phyloP scores from a whole-genome alignment of 2,797 vertebrate species.

The Tympanoctomys barrerae region DNA sequence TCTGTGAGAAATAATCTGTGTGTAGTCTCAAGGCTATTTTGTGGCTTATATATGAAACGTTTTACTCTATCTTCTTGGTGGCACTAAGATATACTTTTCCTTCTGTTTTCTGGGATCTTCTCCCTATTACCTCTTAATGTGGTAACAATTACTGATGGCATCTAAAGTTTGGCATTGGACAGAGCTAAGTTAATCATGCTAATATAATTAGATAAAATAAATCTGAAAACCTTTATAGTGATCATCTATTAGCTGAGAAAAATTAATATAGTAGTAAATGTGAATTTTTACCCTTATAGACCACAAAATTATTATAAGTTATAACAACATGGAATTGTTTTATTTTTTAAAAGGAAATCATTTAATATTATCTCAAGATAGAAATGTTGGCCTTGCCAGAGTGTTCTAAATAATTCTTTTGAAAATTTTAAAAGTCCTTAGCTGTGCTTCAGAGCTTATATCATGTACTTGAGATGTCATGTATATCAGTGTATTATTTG shows the following conservation, averaged over 20 bases:
- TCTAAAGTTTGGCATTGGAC: neutral
- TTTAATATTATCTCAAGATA: conserved; percentile 55
- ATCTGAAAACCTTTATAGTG: neutral
- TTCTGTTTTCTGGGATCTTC: conserved; percentile 12
- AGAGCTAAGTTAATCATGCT: conserved; percentile 37
- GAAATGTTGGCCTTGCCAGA: conserved; percentile 41
- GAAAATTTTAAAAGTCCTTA: conserved; percentile 31
- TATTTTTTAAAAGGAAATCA: conserved; percentile 24
- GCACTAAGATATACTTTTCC: conserved; percentile 41
- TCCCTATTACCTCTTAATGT: neutral
- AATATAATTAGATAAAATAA: conserved; percentile 59
- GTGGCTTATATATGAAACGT: conserved; percentile 23
- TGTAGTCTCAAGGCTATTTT: conserved; percentile 48
- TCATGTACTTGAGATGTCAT: neutral
- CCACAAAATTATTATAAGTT: conserved; percentile 36
- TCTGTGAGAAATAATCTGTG: conserved; percentile 42
- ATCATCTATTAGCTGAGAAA: conserved; percentile 52
- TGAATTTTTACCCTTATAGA: conserved; percentile 57
- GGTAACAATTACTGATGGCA: conserved; percentile 48
- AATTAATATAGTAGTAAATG: conserved; percentile 38
- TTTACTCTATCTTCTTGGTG: conserved; percentile 36
- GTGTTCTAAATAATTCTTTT: conserved; percentile 43
- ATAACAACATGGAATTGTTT: neutral
- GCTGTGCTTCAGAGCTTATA: neutral
- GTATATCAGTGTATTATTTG: conserved; percentile 27